Conservation (phyloP, 2,113 vertebrate species). For the Pluvianellus socialis region DNA sequence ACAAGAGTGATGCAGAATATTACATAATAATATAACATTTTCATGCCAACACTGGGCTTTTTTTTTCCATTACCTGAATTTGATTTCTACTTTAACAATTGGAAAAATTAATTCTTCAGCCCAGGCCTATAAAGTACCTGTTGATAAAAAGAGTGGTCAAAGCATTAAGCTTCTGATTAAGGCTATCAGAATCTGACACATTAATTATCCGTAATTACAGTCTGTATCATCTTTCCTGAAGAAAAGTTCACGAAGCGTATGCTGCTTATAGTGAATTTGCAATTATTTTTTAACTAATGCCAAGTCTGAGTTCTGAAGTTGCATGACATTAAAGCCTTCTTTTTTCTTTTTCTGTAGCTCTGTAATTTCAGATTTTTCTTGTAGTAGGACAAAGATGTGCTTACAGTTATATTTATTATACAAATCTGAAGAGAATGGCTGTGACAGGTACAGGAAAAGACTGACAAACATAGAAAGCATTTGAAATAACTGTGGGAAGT, state of each 20-base stretch:
- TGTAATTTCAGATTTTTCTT: background rate
- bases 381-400: background rate
- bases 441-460: background rate
- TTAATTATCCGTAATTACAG: background rate
- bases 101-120: background rate
- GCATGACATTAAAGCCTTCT: background rate
- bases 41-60: background rate
- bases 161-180: background rate
- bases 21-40: background rate
- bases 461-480: background rate
- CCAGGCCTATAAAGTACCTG: background rate
- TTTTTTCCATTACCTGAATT: background rate
- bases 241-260: background rate
- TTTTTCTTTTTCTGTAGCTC: background rate
- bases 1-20: background rate
- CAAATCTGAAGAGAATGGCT: background rate
- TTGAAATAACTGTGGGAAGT: background rate
- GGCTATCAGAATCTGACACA: background rate
- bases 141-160: background rate
- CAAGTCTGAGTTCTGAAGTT: background rate
- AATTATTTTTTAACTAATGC: background rate
- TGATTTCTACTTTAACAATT: conserved; percentile 26
- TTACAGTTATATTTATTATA: background rate
- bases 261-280: background rate
- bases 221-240: background rate